Evolutionary conservation across 2,888 invertebrate species (phyloP).

Genomic region (Mystacides longicornis): DNA sequence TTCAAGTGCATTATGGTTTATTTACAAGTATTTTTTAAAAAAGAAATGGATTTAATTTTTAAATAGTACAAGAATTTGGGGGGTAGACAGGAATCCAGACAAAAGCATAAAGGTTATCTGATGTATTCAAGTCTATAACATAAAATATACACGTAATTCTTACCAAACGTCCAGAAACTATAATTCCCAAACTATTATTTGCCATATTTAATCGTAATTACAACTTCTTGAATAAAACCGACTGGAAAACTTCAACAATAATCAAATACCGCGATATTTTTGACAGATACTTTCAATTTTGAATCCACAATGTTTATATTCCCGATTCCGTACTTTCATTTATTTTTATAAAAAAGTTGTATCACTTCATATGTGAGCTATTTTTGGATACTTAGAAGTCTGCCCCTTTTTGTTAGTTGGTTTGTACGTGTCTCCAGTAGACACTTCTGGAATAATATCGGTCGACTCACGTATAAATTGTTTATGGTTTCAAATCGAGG

Average conservation of each 20-base stretch:
- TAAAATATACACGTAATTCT: too few relatives aligned
- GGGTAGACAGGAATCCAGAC: too few relatives aligned
- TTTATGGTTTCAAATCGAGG: neutral
- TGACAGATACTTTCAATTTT: neutral
- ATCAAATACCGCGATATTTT: neutral
- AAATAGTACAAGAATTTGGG: too few relatives aligned
- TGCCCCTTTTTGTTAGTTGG: too few relatives aligned
- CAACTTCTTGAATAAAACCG: neutral
- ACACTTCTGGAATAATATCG: slow-evolving; percentile 1
- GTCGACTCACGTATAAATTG: neutral
- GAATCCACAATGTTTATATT: neutral
- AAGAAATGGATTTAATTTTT: too few relatives aligned
- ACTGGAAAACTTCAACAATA: neutral
- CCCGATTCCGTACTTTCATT: neutral
- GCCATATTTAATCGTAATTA: neutral
- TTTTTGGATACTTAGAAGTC: too few relatives aligned
- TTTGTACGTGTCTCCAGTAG: neutral
- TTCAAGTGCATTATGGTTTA: too few relatives aligned
- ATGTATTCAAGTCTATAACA: too few relatives aligned
- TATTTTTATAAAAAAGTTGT: neutral
- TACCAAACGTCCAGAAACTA: slow-evolving; percentile 23
- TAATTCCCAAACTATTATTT: slow-evolving; percentile 19
- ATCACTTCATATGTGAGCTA: too few relatives aligned
- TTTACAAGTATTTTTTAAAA: too few relatives aligned
- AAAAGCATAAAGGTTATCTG: too few relatives aligned